Evolutionary conservation across 2,113 vertebrate species (phyloP).

Genomic region (Azemiops feae): DNA sequence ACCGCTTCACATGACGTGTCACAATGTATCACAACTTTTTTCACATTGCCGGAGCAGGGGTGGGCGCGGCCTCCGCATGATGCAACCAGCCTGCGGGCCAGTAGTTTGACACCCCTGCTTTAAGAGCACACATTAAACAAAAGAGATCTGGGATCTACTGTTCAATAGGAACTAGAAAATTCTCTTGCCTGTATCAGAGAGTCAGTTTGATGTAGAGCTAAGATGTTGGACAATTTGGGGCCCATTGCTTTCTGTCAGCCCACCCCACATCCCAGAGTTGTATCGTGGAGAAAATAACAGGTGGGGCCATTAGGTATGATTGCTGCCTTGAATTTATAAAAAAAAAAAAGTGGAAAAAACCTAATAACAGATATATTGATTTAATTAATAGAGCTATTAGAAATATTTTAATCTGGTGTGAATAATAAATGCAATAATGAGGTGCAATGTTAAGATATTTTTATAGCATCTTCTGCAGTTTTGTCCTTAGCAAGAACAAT

Average conservation of each 20-base stretch:
- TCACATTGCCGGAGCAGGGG: no score
- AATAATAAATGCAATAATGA: not conserved
- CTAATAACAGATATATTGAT: not conserved
- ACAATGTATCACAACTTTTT: no score
- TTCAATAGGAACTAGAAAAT: not conserved
- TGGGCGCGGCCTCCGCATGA: no score
- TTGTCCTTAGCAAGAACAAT: constrained; percentile 9
- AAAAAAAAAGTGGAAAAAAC: not conserved
- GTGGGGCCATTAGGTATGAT: not conserved
- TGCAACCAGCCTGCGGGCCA: no score
- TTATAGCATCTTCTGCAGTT: not conserved
- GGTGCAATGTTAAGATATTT: not conserved
- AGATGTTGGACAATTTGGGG: not conserved
- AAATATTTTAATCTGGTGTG: not conserved
- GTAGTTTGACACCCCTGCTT: no score
- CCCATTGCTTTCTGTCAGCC: not conserved
- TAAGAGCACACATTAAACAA: not conserved
- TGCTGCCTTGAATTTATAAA: not conserved
- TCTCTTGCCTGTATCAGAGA: not conserved
- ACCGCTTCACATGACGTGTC: no score
- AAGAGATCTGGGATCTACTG: not conserved
- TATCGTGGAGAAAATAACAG: not conserved
- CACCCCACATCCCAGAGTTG: not conserved
- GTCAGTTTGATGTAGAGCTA: not conserved
- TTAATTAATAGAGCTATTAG: not conserved